Base-by-base conservation (phyloP, 64 coral and sea anemone species). In the Actinia equina region DNA sequence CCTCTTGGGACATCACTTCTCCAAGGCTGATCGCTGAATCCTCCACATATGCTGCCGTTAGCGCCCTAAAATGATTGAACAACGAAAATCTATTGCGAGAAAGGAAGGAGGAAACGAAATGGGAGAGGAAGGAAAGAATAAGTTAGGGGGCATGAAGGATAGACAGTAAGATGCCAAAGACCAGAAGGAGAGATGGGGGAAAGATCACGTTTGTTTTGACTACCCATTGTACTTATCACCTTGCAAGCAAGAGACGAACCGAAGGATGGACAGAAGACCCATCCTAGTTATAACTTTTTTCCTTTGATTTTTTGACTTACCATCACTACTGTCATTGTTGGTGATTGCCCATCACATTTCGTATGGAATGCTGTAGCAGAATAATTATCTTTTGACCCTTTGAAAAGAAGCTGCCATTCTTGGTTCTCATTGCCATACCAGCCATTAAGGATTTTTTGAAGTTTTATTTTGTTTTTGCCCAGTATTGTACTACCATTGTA, bases 371-470 rank as follows among this genome's bases (percentile, higher is more conserved):
- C 67, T 78, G 63, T 64, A 80, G 95, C 92, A 41, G 89, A 87
- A 64, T 94, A 98, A 4, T 93, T 89, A 86, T 94, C 87, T 30
- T 70, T 89, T 53, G 95, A 92, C 9, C 89, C 95, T 89, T 89
- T 94, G 89, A 88, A 89, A 18, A 98, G 71, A 55, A 98, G 77
- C 23, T 85, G 87, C 95, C 95, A 98, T 71, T 94, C 89, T 79
- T 98, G 95, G 6, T 87, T 87, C n/a, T 94, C 89, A 88, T 92
- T 94, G 7, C 95, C 95, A 86, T 77, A 92, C 95, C 92, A 98
- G 51, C 63, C 30, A 87, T 98, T 98, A 37, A 98, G 52, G 12
- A 87, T 22, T n/a, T 70, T 88, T 74, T 98, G 95, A 64, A 89
- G 92, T 84, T 92, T 98, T 42, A 94, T 69, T 25, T 88, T 85